Percentiles rank a stretch among this genome's conserved stretches.
These are phyloP conservation scores for Sitodiplosis mosellana DNA, from an alignment of 1,140 invertebrate genomes.

Conservation along the genomic window DNA sequence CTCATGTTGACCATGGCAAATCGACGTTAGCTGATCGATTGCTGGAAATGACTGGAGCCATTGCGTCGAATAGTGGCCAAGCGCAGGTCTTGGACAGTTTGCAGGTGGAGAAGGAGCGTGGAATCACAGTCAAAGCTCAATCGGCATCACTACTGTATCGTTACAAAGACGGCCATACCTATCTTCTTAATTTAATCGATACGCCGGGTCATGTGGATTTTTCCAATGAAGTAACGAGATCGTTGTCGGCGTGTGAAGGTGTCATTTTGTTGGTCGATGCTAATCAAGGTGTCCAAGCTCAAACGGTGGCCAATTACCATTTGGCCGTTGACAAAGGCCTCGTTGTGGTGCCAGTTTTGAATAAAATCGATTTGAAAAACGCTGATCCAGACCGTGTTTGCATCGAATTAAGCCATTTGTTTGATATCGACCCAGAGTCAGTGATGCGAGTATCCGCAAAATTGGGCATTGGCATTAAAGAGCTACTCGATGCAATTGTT, in stretches of 20 bases:
- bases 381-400: constrained; percentile 68
- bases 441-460: constrained; percentile 78
- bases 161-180: constrained; percentile 29
- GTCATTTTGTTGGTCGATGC: constrained; percentile 91
- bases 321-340: constrained; percentile 71
- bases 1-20: constrained; percentile 97
- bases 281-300: constrained; percentile 92
- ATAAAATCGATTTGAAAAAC: constrained; percentile 90
- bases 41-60: constrained; percentile 74
- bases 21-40: constrained; percentile 87
- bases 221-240: constrained; percentile 81
- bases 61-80: constrained; percentile 44
- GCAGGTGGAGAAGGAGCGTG: constrained; percentile 77
- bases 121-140: constrained; percentile 97
- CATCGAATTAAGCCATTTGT: constrained; percentile 63
- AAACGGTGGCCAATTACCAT: constrained; percentile 94
- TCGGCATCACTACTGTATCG: constrained; percentile 76
- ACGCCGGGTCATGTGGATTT: constrained; percentile 99
- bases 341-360: constrained; percentile 79
- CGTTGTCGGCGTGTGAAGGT: constrained; percentile 83
- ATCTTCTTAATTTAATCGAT: constrained; percentile 93
- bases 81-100: constrained; percentile 38
- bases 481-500: constrained; percentile 60
- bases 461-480: constrained; percentile 56
- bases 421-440: constrained; percentile 57